phyloP scores from a whole-genome alignment of 1,140 invertebrate species.

The Neodiprion fabricii region DNA sequence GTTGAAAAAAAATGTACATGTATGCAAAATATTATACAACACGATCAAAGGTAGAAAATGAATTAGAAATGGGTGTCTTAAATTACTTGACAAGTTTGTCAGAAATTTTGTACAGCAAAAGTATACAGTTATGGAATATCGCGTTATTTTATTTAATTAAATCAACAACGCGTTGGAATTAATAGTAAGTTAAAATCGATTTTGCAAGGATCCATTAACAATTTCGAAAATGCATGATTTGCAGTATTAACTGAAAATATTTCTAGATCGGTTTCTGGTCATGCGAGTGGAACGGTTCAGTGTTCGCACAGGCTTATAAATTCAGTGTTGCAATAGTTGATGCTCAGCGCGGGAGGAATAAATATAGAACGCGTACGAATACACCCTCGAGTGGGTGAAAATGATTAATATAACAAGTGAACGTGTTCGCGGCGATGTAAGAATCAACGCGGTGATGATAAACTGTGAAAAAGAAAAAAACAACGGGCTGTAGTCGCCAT shows the following conservation, averaged over 20 bases:
- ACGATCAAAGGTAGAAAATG: no score
- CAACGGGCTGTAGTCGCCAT: no score
- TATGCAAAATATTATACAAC: no score
- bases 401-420: no score
- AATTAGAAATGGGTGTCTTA: neutral
- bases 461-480: neutral
- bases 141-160: neutral
- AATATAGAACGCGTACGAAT: neutral
- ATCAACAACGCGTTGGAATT: neutral
- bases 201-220: neutral
- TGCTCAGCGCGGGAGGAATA: constrained; percentile 15
- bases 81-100: neutral
- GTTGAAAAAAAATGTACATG: no score
- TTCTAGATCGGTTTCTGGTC: constrained; percentile 44
- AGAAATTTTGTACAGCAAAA: neutral
- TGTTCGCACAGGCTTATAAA: constrained; percentile 38
- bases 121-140: neutral
- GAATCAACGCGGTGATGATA: neutral
- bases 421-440: no score
- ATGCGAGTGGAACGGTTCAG: constrained; percentile 54
- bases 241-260: constrained; percentile 37
- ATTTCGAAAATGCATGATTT: constrained; percentile 9
- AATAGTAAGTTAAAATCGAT: neutral
- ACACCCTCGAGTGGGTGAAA: no score
- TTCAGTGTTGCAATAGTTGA: constrained; percentile 11